phyloP scores from a whole-genome alignment of 2,888 invertebrate genomes.

The Machimus rusticus region DNA sequence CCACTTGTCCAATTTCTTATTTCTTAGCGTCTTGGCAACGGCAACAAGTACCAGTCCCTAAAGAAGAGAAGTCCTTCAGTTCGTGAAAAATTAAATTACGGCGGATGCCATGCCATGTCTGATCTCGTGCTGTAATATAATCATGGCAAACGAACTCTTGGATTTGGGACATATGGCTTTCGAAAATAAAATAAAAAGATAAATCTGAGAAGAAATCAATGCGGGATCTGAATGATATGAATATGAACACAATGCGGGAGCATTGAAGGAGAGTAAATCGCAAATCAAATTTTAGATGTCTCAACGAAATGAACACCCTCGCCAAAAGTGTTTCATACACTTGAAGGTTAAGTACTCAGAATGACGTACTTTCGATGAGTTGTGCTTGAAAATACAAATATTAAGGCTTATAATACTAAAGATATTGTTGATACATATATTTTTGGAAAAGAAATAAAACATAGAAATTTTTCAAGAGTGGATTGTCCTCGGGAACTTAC shows the following conservation, averaged over 20 bases:
- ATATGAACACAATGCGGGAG: not conserved
- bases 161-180: not conserved
- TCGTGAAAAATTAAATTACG: not conserved
- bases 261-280: not conserved
- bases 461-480: too few relatives aligned
- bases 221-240: not conserved
- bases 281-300: not conserved
- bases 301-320: not conserved
- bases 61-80: not conserved
- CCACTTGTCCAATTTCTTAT: not conserved
- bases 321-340: not conserved
- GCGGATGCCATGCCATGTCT: not conserved
- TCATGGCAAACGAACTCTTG: not conserved
- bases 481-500: too few relatives aligned
- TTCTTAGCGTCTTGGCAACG: not conserved
- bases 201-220: not conserved
- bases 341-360: not conserved
- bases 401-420: too few relatives aligned
- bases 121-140: not conserved
- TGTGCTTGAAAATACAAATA: too few relatives aligned
- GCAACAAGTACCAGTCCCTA: not conserved
- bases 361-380: not conserved
- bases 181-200: not conserved
- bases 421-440: too few relatives aligned
- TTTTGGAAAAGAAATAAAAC: too few relatives aligned